Conservation (phyloP, 2,797 vertebrate genomes). For the Helostoma temminkii region DNA sequence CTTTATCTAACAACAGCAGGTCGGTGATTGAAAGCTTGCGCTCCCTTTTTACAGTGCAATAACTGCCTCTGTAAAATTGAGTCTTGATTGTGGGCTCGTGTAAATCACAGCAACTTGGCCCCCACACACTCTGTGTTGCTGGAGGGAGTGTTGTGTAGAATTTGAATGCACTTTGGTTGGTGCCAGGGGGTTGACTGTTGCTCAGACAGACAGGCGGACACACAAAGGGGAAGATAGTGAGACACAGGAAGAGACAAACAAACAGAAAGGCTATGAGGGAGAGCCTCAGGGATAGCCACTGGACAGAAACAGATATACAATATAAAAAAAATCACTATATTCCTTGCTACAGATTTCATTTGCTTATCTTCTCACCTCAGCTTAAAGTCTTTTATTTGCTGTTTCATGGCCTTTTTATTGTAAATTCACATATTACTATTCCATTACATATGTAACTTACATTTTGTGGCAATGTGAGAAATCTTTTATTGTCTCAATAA, state of each 20-base stretch:
- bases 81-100: constrained; percentile 71
- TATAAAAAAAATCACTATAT: constrained; percentile 28
- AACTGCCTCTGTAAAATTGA: constrained; percentile 72
- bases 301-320: constrained; percentile 24
- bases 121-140: constrained; percentile 46
- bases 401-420: constrained; percentile 31
- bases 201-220: constrained; percentile 46
- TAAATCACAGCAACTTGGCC: constrained; percentile 74
- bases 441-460: constrained; percentile 41
- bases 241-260: constrained; percentile 34
- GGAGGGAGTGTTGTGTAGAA: constrained; percentile 59
- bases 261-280: constrained; percentile 19
- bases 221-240: constrained; percentile 49
- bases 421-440: constrained; percentile 43
- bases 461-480: constrained; percentile 48
- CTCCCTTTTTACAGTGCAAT: constrained; percentile 66
- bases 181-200: constrained; percentile 58
- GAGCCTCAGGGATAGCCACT: constrained; percentile 27
- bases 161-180: constrained; percentile 68
- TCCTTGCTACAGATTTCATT: constrained; percentile 30
- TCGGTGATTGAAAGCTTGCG: constrained; percentile 71
- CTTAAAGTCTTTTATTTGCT: constrained; percentile 40
- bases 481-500: constrained; percentile 53
- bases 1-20: constrained; percentile 78
- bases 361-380: constrained; percentile 26